phyloP scores from a whole-genome alignment of 2,113 vertebrate species.

The Amphiprion percula region DNA sequence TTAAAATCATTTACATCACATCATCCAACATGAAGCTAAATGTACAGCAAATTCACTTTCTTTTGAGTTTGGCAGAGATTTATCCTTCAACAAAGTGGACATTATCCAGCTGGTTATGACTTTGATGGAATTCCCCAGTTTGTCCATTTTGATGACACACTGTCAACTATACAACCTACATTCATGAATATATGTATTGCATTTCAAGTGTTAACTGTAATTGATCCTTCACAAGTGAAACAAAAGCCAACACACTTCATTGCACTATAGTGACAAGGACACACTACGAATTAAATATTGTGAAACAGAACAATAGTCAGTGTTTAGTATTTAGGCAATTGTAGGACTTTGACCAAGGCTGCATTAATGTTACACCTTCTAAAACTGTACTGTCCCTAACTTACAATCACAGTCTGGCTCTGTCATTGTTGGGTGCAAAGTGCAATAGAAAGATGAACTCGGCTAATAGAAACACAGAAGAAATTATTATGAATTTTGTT shows the following conservation, averaged over 20 bases:
- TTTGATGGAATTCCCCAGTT: background rate
- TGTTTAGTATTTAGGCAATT: too few species aligned
- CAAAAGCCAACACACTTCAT: too few species aligned
- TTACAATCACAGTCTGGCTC: background rate
- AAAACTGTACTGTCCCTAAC: background rate
- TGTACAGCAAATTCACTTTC: background rate
- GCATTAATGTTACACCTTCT: background rate
- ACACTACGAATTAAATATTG: too few species aligned
- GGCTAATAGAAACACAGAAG: background rate
- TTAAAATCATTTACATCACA: conserved; percentile 2
- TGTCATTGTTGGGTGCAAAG: background rate
- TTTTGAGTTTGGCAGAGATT: conserved; percentile 2
- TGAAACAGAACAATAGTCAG: too few species aligned
- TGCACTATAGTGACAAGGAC: too few species aligned
- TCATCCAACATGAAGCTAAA: background rate
- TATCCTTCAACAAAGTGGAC: background rate
- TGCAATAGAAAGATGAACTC: background rate
- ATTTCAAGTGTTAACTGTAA: conserved; percentile 3
- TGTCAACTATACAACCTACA: too few species aligned
- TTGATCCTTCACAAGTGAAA: background rate
- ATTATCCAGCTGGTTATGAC: background rate
- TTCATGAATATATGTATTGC: background rate
- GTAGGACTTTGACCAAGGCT: too few species aligned
- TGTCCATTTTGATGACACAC: background rate
- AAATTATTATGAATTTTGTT: too few species aligned